A percentile compares a stretch with the other conserved stretches of the same genome.
phyloP scores from a whole-genome alignment of 2,888 invertebrate genomes.

The Pristionchus fissidentatus region DNA sequence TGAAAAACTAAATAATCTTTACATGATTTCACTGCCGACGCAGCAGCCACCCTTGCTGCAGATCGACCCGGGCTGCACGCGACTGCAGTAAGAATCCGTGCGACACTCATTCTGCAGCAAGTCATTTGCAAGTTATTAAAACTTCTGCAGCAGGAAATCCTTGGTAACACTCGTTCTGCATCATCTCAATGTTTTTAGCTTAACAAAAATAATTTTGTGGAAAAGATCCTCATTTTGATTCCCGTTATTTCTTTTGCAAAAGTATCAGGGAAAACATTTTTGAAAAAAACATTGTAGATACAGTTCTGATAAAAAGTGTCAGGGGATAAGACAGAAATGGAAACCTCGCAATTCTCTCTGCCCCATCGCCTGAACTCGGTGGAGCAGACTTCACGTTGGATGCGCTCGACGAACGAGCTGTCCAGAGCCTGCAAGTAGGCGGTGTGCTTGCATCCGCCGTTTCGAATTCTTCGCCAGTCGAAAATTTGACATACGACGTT shows the following conservation, averaged over 20 bases:
- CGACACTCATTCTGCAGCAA: conserved; percentile 19
- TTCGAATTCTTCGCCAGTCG: neutral
- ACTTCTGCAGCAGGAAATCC: too few species aligned
- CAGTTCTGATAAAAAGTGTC: too few species aligned
- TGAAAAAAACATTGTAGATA: neutral
- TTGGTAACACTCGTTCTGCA: too few species aligned
- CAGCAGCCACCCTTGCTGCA: conserved; percentile 5
- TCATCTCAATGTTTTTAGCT: too few species aligned
- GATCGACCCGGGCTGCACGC: neutral
- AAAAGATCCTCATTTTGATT: too few species aligned
- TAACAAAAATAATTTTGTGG: too few species aligned
- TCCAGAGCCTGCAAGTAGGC: conserved; percentile 19
- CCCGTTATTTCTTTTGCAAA: neutral
- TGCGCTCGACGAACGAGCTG: conserved; percentile 20
- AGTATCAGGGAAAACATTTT: too few species aligned
- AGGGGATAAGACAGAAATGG: too few species aligned
- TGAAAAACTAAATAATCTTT: neutral
- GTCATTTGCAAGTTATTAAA: too few species aligned
- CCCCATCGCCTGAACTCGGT: conserved; percentile 37
- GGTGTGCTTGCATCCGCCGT: neutral
- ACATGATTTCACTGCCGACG: neutral
- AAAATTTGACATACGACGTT: conserved; percentile 1
- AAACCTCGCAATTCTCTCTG: conserved; percentile 11
- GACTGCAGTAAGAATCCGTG: conserved; percentile 26
- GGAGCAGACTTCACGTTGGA: conserved; percentile 32